Percentiles rank a stretch among this genome's conserved stretches.
Conservation (phyloP, 1,140 invertebrate genomes). For the Condylostylus longicornis region DNA sequence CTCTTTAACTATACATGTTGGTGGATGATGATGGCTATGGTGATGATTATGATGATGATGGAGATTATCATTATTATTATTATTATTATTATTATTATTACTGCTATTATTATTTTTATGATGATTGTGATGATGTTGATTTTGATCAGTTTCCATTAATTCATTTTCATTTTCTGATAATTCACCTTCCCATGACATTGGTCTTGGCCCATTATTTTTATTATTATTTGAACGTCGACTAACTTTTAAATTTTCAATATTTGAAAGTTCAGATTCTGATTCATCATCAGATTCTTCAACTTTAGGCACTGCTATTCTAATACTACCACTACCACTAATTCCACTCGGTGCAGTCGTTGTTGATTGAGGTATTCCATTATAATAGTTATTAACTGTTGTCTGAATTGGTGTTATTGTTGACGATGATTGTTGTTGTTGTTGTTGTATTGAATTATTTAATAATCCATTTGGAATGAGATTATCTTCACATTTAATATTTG, state of each 20-base stretch:
- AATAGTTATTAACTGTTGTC: not conserved
- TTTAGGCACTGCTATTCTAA: constrained; percentile 23
- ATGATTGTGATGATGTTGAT: constrained; percentile 13
- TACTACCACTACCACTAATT: not conserved
- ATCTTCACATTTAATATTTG: constrained; percentile 30
- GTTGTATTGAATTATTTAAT: constrained; percentile 1
- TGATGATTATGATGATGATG: no score
- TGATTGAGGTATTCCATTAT: not conserved
- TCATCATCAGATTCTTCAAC: constrained; percentile 23
- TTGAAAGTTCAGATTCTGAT: constrained; percentile 26
- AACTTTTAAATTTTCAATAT: constrained; percentile 29
- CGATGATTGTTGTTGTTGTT: constrained; percentile 3
- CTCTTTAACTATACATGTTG: no score
- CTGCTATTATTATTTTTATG: not conserved
- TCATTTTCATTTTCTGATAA: constrained; percentile 51
- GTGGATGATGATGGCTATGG: no score
- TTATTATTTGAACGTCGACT: constrained; percentile 10
- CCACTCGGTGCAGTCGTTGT: constrained; percentile 6
- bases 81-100: not conserved
- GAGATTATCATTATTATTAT: no score
- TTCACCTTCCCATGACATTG: constrained; percentile 86
- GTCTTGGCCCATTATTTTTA: constrained; percentile 37
- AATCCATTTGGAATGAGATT: constrained; percentile 12
- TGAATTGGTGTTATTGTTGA: no score
- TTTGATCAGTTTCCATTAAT: constrained; percentile 30